These are phyloP conservation scores for Cyrtodaria siliqua DNA, from an alignment of 2,888 invertebrate genomes.

Conservation along the genomic window DNA sequence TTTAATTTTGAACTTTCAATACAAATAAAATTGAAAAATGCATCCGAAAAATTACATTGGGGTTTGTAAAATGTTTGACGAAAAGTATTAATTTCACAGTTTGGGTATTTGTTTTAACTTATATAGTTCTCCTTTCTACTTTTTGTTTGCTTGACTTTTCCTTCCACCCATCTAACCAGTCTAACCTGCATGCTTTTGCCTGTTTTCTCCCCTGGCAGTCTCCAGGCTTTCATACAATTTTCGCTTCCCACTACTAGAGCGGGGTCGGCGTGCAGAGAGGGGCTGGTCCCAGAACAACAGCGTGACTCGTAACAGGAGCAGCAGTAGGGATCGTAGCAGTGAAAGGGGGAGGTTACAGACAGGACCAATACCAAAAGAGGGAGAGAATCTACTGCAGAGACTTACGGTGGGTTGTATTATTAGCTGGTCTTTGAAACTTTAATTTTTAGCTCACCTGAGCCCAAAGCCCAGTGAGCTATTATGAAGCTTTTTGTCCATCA, in stretches of 20 bases:
- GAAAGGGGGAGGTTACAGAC: constrained; percentile 7
- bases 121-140: too few species aligned
- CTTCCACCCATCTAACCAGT: background rate
- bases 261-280: constrained; percentile 47
- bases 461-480: too few species aligned
- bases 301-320: constrained; percentile 37
- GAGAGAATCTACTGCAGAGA: constrained; percentile 54
- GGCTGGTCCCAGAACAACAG: constrained; percentile 55
- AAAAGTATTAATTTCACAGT: too few species aligned
- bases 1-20: too few species aligned
- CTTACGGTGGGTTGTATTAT: constrained; percentile 54
- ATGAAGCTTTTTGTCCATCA: too few species aligned
- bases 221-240: constrained; percentile 51
- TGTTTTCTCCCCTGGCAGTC: constrained; percentile 14
- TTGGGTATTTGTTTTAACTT: constrained; percentile 4
- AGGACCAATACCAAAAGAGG: constrained; percentile 55
- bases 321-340: constrained; percentile 30
- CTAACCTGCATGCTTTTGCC: constrained; percentile 32
- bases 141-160: background rate
- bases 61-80: too few species aligned
- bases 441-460: too few species aligned
- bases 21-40: too few species aligned
- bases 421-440: too few species aligned
- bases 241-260: constrained; percentile 53
- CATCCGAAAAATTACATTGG: too few species aligned